These are phyloP conservation scores for Drosophila dunni DNA, from an alignment of 1,140 invertebrate genomes.

Conservation along the genomic window DNA sequence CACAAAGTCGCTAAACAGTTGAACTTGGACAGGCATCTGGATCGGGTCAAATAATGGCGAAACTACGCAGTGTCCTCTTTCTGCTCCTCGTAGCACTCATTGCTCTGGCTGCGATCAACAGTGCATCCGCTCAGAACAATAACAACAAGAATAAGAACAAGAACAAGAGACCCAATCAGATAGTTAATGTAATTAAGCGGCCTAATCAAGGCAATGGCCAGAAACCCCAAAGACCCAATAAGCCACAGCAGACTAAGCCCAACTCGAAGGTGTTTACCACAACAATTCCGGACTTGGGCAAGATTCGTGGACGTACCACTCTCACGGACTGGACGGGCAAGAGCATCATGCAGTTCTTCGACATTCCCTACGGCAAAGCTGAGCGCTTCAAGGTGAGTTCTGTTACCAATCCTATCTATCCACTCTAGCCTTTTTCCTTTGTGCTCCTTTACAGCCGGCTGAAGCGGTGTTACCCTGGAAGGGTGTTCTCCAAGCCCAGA, in stretches of 20 bases:
- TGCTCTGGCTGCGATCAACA: slow-evolving; percentile 32
- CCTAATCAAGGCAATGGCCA: slow-evolving; percentile 28
- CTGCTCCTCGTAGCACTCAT: slow-evolving; percentile 56
- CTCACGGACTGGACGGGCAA: slow-evolving; percentile 73
- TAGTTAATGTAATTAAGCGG: slow-evolving; percentile 31
- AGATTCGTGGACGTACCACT: slow-evolving; percentile 64
- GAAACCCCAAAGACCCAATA: slow-evolving; percentile 29
- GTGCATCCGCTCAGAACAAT: slow-evolving; percentile 44
- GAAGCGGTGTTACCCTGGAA: slow-evolving; percentile 84
- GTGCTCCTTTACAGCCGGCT: slow-evolving; percentile 48
- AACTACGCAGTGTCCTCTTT: slow-evolving; percentile 46
- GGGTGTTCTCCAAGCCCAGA: slow-evolving; percentile 76
- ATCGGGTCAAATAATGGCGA: slow-evolving; percentile 52
- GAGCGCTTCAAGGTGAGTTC: slow-evolving; percentile 71
- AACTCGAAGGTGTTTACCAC: slow-evolving; percentile 43
- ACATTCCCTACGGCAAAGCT: slow-evolving; percentile 78
- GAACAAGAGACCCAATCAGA: slow-evolving; percentile 41
- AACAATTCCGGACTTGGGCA: slow-evolving; percentile 66
- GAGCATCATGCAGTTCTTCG: slow-evolving; percentile 74
- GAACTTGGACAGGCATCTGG: slow-evolving; percentile 25
- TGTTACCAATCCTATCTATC: not conserved
- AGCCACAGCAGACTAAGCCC: slow-evolving; percentile 18
- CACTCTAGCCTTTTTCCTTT: not conserved
- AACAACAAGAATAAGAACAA: slow-evolving; percentile 39
- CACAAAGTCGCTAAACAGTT: slow-evolving; percentile 34